Percentiles rank a stretch among this genome's conserved stretches.
phyloP scores from a whole-genome alignment of 2,113 vertebrate genomes.

The Australoheros scitulus region DNA sequence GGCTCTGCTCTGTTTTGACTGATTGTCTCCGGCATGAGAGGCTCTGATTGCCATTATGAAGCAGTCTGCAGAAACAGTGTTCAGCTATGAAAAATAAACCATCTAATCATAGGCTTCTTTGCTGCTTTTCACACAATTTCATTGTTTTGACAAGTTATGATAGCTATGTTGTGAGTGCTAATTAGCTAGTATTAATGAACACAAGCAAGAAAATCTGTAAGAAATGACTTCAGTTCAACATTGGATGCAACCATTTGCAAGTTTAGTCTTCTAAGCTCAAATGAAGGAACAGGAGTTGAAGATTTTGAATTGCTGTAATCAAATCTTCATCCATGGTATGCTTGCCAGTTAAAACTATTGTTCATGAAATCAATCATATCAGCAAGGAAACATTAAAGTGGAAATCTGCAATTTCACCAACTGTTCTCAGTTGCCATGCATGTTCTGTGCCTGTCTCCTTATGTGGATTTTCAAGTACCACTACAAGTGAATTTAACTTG shows the following conservation, averaged over 20 bases:
- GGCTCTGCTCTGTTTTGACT: constrained; percentile 41
- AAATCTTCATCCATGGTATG: background rate
- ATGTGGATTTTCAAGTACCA: constrained; percentile 4
- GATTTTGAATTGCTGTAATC: constrained; percentile 24
- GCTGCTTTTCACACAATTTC: constrained; percentile 23
- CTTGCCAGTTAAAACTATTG: constrained; percentile 29
- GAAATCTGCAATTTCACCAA: background rate
- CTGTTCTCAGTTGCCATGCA: background rate
- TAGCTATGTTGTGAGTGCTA: constrained; percentile 3
- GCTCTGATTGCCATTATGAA: constrained; percentile 29
- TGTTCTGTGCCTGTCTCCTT: background rate
- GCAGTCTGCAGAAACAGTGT: background rate
- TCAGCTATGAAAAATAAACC: constrained; percentile 47
- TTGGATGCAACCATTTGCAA: background rate
- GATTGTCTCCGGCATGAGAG: constrained; percentile 28
- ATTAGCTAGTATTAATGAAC: constrained; percentile 45
- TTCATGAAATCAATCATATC: constrained; percentile 1
- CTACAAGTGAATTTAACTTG: constrained; percentile 1
- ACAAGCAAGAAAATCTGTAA: constrained; percentile 18
- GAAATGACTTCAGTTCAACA: background rate
- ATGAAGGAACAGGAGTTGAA: background rate
- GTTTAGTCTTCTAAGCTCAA: constrained; percentile 9
- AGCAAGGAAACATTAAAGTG: background rate
- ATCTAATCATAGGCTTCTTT: constrained; percentile 41
- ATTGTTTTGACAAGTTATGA: constrained; percentile 47